These are phyloP conservation scores for Scaptomyza montana DNA, from an alignment of 1,140 invertebrate genomes.

Conservation along the genomic window DNA sequence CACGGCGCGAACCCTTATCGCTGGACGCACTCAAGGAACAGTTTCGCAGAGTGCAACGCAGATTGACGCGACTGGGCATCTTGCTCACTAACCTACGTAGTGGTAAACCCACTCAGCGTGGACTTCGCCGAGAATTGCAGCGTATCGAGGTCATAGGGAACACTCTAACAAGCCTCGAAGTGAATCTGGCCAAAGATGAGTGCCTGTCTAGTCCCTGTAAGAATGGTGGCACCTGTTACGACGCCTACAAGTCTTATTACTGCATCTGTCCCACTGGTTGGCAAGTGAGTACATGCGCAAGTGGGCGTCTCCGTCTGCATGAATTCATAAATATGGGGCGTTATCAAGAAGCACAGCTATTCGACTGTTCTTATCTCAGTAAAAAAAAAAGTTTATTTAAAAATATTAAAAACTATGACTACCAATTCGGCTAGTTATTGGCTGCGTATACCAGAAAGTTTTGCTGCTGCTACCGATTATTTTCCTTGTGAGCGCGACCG, in stretches of 20 bases:
- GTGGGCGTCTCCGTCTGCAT: slow-evolving; percentile 45
- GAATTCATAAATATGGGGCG: slow-evolving; percentile 46
- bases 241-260: slow-evolving; percentile 88
- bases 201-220: slow-evolving; percentile 90
- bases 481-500: too few relatives aligned
- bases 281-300: slow-evolving; percentile 86
- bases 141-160: slow-evolving; percentile 28
- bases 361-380: not conserved
- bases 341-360: slow-evolving; percentile 8
- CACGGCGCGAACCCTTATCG: slow-evolving; percentile 35
- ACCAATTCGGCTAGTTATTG: too few relatives aligned
- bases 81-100: slow-evolving; percentile 38
- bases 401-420: too few relatives aligned
- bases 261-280: slow-evolving; percentile 91
- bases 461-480: too few relatives aligned
- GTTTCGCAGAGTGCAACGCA: slow-evolving; percentile 44
- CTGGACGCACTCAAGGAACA: slow-evolving; percentile 46
- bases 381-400: not conserved
- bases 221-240: slow-evolving; percentile 93
- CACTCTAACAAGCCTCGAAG: slow-evolving; percentile 18
- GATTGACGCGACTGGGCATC: slow-evolving; percentile 28
- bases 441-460: too few relatives aligned
- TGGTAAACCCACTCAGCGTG: slow-evolving; percentile 7
- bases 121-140: slow-evolving; percentile 44
- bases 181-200: slow-evolving; percentile 84